Conservation (phyloP, 2,797 vertebrate genomes). For the Tauraco hartlaubi region DNA sequence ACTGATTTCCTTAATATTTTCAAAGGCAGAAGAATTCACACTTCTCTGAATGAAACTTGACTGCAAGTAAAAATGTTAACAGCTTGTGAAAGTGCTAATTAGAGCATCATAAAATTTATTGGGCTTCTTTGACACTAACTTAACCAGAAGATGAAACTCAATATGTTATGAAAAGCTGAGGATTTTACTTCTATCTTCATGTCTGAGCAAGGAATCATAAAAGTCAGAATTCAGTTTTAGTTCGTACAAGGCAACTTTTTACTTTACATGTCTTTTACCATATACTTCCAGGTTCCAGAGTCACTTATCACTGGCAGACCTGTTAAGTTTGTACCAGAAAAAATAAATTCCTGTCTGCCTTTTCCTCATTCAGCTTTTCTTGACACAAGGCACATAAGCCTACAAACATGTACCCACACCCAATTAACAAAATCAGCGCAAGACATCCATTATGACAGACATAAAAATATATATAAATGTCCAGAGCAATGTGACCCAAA, state of each 20-base stretch:
- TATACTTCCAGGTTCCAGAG: neutral
- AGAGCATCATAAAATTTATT: conserved; percentile 43
- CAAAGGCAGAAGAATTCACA: conserved; percentile 36
- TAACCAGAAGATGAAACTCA: conserved; percentile 11
- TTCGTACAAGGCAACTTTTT: neutral
- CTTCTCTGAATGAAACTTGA: conserved; percentile 42
- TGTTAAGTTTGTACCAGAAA: neutral
- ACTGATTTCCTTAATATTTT: conserved; percentile 38
- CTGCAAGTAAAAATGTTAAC: conserved; percentile 29
- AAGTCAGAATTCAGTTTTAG: neutral
- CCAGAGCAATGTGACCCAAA: neutral
- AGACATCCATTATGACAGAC: neutral
- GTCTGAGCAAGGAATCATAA: neutral
- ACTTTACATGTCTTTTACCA: neutral
- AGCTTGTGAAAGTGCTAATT: conserved; percentile 48
- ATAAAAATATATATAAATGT: neutral
- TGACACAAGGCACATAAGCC: neutral
- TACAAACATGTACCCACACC: neutral
- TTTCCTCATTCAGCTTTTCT: neutral
- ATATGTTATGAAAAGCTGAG: neutral
- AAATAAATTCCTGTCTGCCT: neutral
- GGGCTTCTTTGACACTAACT: neutral
- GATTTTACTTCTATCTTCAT: neutral
- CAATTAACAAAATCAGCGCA: neutral
- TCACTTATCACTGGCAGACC: neutral